A percentile compares a stretch with the other conserved stretches of the same genome.
Evolutionary conservation across 2,797 vertebrate genomes (phyloP).

Genomic region (Falco berigora): DNA sequence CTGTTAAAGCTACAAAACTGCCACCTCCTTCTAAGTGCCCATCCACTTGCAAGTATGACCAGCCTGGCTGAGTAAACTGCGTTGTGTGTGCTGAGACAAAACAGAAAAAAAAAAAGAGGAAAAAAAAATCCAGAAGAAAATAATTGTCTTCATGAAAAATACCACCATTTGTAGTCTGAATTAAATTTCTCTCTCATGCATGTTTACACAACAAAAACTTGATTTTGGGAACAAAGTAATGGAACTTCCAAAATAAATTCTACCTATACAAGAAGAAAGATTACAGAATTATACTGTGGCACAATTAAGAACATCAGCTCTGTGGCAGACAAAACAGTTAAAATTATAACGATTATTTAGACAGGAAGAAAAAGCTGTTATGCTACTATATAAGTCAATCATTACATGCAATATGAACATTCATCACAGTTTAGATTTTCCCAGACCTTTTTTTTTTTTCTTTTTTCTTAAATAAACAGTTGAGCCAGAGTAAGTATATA

Average conservation of each 20-base stretch:
- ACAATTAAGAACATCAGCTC: background rate
- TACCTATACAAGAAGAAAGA: background rate
- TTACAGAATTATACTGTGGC: background rate
- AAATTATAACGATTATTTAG: background rate
- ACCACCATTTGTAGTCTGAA: background rate
- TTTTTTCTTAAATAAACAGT: background rate
- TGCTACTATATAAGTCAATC: background rate
- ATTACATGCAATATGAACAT: background rate
- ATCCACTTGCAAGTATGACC: slow-evolving; percentile 88
- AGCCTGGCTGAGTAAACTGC: slow-evolving; percentile 91
- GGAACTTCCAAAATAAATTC: background rate
- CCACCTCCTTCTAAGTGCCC: slow-evolving; percentile 87
- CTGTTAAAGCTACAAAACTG: slow-evolving; percentile 90
- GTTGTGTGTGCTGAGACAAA: slow-evolving; percentile 85
- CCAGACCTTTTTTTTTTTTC: background rate
- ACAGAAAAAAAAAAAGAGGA: background rate
- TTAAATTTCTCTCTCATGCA: background rate
- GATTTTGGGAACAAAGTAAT: background rate
- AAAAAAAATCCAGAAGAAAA: background rate
- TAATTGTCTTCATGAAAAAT: background rate
- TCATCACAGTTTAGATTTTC: background rate
- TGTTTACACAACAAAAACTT: background rate
- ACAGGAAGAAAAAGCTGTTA: background rate
- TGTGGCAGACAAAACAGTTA: background rate
- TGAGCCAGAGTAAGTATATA: background rate